A percentile compares a stretch with the other conserved stretches of the same genome.
Evolutionary conservation across 2,113 vertebrate genomes (phyloP).

Genomic region (Melanerpes formicivorus): DNA sequence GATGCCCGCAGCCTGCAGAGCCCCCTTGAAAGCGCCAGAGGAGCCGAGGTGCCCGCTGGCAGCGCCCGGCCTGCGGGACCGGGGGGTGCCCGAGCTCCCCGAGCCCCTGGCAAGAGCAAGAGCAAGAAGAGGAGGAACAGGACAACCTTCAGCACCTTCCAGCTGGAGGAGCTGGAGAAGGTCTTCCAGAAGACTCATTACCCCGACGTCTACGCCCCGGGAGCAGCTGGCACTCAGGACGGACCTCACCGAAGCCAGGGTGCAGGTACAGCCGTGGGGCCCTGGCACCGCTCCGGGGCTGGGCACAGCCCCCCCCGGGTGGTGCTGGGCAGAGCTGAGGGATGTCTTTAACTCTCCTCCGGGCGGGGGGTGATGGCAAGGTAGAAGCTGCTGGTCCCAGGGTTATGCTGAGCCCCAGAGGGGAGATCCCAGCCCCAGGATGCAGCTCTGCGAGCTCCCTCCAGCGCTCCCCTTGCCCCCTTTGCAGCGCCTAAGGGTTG

Average conservation of each 20-base stretch:
- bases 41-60: slow-evolving; percentile 62
- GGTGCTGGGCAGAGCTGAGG: neutral
- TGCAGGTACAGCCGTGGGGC: slow-evolving; percentile 80
- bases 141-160: slow-evolving; percentile 93
- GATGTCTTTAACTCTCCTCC: fast-evolving
- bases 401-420: neutral
- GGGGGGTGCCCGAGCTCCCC: slow-evolving; percentile 80
- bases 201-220: slow-evolving; percentile 89
- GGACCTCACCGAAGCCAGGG: slow-evolving; percentile 90
- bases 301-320: fast-evolving
- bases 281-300: neutral
- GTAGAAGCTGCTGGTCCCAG: neutral
- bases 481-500: too few relatives aligned
- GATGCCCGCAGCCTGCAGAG: slow-evolving; percentile 75
- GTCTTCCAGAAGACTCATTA: slow-evolving; percentile 96
- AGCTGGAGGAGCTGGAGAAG: slow-evolving; percentile 94
- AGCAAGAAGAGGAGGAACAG: slow-evolving; percentile 93
- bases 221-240: slow-evolving; percentile 92
- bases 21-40: slow-evolving; percentile 70
- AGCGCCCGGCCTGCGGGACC: slow-evolving; percentile 53
- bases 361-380: neutral
- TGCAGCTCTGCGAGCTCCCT: neutral
- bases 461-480: neutral
- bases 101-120: slow-evolving; percentile 81
- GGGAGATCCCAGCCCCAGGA: neutral